These are phyloP conservation scores for Noctua fimbriata DNA, from an alignment of 2,888 invertebrate species.

Conservation along the genomic window DNA sequence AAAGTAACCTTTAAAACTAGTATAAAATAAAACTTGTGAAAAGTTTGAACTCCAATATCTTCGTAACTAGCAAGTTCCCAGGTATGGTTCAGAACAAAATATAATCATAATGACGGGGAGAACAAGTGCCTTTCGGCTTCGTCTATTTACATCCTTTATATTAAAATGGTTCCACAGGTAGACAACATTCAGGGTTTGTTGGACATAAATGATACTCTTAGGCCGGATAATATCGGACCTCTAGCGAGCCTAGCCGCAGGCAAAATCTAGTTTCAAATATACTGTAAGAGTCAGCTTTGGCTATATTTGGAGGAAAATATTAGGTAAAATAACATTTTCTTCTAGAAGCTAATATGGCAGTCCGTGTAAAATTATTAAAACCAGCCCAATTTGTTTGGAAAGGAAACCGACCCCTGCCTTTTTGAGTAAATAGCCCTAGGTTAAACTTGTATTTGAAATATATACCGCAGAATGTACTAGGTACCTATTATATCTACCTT, in stretches of 20 bases:
- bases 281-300: not conserved
- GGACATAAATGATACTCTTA: not conserved
- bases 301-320: no score
- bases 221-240: not conserved
- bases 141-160: no score
- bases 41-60: no score
- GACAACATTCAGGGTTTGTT: not conserved
- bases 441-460: not conserved
- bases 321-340: not conserved
- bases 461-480: not conserved
- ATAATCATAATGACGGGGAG: no score
- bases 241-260: not conserved
- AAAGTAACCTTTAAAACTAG: no score
- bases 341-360: not conserved
- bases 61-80: no score
- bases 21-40: no score
- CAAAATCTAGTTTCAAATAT: not conserved
- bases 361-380: constrained; percentile 5
- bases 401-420: not conserved
- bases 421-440: constrained; percentile 20
- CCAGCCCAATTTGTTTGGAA: constrained; percentile 15
- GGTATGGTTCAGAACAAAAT: no score
- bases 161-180: not conserved
- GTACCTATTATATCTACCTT: not conserved
- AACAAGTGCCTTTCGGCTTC: no score